These are phyloP conservation scores for Cervus canadensis DNA, from an alignment of 2,113 vertebrate genomes.

Conservation along the genomic window DNA sequence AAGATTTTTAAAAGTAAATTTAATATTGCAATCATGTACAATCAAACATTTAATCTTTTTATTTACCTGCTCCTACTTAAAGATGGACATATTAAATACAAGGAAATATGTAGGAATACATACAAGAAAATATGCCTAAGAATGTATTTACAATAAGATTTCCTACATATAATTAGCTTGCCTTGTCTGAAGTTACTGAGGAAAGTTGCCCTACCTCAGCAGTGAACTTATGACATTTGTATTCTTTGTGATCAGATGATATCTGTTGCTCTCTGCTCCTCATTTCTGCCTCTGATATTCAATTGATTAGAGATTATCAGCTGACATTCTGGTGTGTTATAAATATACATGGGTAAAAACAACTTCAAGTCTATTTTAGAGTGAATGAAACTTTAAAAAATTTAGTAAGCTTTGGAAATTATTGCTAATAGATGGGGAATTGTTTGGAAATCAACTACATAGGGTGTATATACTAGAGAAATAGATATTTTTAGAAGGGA, in stretches of 20 bases:
- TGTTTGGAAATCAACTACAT: not conserved
- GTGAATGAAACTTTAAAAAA: not conserved
- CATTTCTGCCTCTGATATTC: not conserved
- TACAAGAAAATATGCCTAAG: not conserved
- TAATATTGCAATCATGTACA: not conserved
- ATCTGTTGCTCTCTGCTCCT: not conserved
- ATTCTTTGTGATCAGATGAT: not conserved
- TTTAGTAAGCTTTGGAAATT: not conserved
- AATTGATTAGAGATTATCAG: not conserved
- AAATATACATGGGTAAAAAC: not conserved
- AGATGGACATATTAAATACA: not conserved
- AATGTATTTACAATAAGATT: not conserved
- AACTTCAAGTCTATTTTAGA: not conserved
- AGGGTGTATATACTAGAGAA: not conserved
- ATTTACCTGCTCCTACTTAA: not conserved
- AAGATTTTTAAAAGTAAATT: not conserved
- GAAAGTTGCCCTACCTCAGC: not conserved
- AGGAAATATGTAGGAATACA: not conserved
- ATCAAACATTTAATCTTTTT: not conserved
- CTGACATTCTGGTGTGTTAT: not conserved
- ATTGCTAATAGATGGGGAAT: not conserved
- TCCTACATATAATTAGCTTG: not conserved
- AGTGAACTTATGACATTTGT: not conserved
- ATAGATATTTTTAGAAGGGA: not conserved
- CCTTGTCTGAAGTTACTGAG: not conserved